Evolutionary conservation across 1,140 invertebrate genomes (phyloP).

Genomic region (Conus betulinus): DNA sequence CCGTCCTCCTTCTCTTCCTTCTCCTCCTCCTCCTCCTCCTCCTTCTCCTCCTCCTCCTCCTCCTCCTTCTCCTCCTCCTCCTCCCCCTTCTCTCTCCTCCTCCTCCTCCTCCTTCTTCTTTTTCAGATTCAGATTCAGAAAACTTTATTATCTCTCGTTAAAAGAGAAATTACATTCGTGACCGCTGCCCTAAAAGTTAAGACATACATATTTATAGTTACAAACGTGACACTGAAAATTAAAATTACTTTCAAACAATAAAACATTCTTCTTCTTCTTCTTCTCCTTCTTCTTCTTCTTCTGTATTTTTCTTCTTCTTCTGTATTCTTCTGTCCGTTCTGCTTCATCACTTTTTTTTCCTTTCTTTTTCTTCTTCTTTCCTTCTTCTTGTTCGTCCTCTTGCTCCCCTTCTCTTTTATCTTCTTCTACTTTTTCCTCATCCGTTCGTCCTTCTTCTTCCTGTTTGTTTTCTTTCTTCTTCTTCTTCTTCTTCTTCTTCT

Average conservation of each 20-base stretch:
- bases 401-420: not conserved
- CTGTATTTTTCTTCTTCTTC: not conserved
- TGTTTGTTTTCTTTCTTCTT: not conserved
- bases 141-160: too few relatives aligned
- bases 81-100: too few relatives aligned
- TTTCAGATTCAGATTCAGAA: not conserved
- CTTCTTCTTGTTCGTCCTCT: not conserved
- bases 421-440: not conserved
- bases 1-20: too few relatives aligned
- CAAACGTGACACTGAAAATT: too few relatives aligned
- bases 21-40: too few relatives aligned
- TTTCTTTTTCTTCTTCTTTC: not conserved
- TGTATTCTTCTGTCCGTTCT: not conserved
- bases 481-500: not conserved
- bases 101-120: too few relatives aligned
- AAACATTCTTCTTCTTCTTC: not conserved
- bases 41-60: too few relatives aligned
- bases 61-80: too few relatives aligned
- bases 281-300: not conserved
- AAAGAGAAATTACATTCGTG: too few relatives aligned
- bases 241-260: too few relatives aligned
- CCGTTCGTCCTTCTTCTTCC: not conserved
- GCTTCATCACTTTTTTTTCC: not conserved
- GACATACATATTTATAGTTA: too few relatives aligned
- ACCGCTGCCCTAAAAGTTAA: too few relatives aligned